phyloP scores from a whole-genome alignment of 2,797 vertebrate species.

The Lindbergichthys nudifrons region DNA sequence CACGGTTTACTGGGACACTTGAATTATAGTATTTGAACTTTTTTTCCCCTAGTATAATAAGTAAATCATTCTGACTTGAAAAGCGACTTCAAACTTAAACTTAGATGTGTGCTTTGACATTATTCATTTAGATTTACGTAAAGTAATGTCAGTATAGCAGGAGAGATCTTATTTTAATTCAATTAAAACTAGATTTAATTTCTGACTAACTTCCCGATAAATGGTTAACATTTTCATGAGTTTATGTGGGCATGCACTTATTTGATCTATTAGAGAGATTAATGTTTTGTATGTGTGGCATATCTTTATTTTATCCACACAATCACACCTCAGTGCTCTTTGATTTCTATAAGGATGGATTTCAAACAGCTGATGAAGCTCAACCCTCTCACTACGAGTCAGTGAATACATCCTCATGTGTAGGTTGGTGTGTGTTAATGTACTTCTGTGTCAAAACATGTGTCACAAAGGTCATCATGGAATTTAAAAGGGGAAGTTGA shows the following conservation, averaged over 20 bases:
- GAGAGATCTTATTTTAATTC: too few species aligned
- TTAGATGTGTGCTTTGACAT: neutral
- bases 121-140: neutral
- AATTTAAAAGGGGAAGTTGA: conserved; percentile 45
- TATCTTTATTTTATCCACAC: neutral
- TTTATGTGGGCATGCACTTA: too few species aligned
- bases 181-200: too few species aligned
- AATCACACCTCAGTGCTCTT: neutral
- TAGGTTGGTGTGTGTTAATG: too few species aligned
- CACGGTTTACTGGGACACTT: neutral
- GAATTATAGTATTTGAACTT: neutral
- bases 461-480: neutral
- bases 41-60: neutral
- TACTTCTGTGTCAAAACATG: conserved; percentile 20
- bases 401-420: neutral
- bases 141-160: too few species aligned
- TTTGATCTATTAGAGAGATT: too few species aligned
- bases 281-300: too few species aligned
- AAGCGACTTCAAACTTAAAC: neutral
- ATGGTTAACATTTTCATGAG: too few species aligned
- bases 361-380: neutral
- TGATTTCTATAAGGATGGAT: neutral
- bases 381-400: neutral
- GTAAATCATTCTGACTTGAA: neutral
- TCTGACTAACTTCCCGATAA: too few species aligned